A percentile compares a stretch with the other conserved stretches of the same genome.
Conservation (phyloP, 2,888 invertebrate genomes). For the Crossocerus cetratus region DNA sequence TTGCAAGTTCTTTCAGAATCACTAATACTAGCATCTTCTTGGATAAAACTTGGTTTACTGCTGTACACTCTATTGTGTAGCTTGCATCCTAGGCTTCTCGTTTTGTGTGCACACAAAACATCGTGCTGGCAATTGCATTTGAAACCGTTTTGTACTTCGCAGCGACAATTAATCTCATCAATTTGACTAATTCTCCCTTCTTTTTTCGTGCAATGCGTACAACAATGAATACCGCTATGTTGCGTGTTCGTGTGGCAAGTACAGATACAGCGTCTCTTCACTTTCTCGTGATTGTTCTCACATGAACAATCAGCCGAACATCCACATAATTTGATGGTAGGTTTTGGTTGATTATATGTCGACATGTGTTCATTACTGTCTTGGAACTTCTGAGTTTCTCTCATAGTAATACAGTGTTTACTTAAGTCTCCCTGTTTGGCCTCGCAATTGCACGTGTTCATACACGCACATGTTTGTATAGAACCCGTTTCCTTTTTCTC, state of each 20-base stretch:
- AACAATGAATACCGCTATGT: conserved; percentile 22
- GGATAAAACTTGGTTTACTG: conserved; percentile 34
- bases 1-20: conserved; percentile 52
- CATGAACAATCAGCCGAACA: conserved; percentile 54
- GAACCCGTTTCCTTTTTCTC: conserved; percentile 6
- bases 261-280: conserved; percentile 18
- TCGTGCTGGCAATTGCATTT: conserved; percentile 59
- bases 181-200: conserved; percentile 31
- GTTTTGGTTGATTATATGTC: conserved; percentile 32
- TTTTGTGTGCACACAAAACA: conserved; percentile 53
- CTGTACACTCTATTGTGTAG: conserved; percentile 26
- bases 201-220: conserved; percentile 23
- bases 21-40: conserved; percentile 29
- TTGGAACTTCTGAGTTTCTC: conserved; percentile 22
- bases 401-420: conserved; percentile 9
- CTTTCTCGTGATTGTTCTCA: conserved; percentile 37
- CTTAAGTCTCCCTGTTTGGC: conserved; percentile 27
- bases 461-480: conserved; percentile 18
- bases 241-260: conserved; percentile 25
- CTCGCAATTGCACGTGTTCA: conserved; percentile 9
- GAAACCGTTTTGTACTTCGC: conserved; percentile 50
- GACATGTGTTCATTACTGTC: conserved; percentile 10
- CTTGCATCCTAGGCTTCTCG: conserved; percentile 37
- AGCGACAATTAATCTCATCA: conserved; percentile 27
- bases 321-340: conserved; percentile 31